These are phyloP conservation scores for Dipus sagitta DNA, from an alignment of 2,797 vertebrate genomes.

Conservation along the genomic window DNA sequence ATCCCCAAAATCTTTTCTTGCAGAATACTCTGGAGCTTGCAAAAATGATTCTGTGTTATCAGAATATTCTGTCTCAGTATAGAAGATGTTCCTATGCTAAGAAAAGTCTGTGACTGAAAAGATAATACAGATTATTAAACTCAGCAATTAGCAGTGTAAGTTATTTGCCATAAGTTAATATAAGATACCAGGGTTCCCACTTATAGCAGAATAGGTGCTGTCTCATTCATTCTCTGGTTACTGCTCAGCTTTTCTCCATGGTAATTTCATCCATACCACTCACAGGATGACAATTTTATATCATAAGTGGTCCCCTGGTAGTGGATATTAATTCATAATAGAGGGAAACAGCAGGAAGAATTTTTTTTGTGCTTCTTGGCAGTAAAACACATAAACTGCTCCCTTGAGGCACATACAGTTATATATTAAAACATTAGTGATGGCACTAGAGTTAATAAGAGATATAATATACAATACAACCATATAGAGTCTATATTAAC, in stretches of 20 bases:
- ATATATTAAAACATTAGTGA: slow-evolving; percentile 87
- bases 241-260: slow-evolving; percentile 76
- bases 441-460: slow-evolving; percentile 85
- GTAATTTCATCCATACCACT: slow-evolving; percentile 82
- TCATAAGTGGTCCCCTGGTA: slow-evolving; percentile 85
- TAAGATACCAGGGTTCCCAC: slow-evolving; percentile 64
- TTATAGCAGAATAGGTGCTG: slow-evolving; percentile 61
- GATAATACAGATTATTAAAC: slow-evolving; percentile 76
- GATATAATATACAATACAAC: slow-evolving; percentile 80
- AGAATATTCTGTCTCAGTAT: neutral
- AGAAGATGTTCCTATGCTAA: slow-evolving; percentile 37
- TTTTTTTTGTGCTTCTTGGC: slow-evolving; percentile 81
- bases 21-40: neutral
- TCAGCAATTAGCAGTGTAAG: slow-evolving; percentile 81
- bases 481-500: slow-evolving; percentile 70
- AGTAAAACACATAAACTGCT: slow-evolving; percentile 86
- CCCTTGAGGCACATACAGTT: slow-evolving; percentile 82
- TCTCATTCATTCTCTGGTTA: slow-evolving; percentile 73
- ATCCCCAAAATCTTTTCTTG: neutral
- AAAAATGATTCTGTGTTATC: slow-evolving; percentile 5
- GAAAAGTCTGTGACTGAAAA: slow-evolving; percentile 70
- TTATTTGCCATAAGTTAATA: slow-evolving; percentile 85
- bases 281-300: slow-evolving; percentile 85
- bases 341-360: slow-evolving; percentile 83
- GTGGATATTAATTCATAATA: slow-evolving; percentile 87